These are phyloP conservation scores for Chaenodraco wilsoni DNA, from an alignment of 2,797 vertebrate genomes.

Conservation along the genomic window DNA sequence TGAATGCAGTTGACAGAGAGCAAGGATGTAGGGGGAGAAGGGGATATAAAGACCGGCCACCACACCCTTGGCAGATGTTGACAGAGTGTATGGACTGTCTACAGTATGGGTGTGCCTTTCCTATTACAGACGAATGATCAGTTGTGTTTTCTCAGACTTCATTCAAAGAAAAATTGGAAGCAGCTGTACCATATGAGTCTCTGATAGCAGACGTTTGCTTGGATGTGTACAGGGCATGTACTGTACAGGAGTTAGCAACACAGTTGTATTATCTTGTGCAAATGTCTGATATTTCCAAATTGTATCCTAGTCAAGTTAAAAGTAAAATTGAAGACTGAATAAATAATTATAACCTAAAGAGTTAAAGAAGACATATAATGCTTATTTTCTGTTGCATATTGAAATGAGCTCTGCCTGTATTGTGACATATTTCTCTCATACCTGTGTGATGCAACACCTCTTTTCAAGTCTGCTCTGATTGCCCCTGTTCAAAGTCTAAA, in stretches of 20 bases:
- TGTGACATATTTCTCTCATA: too few relatives aligned
- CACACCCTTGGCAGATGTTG: constrained; percentile 75
- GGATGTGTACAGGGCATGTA: constrained; percentile 48
- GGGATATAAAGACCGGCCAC: constrained; percentile 65
- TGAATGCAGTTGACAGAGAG: constrained; percentile 48
- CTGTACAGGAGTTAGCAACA: constrained; percentile 38
- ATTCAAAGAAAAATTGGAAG: constrained; percentile 79
- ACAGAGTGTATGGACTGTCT: constrained; percentile 64
- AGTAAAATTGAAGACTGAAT: background rate
- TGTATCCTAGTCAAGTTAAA: constrained; percentile 1
- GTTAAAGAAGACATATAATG: too few relatives aligned
- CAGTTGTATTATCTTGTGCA: constrained; percentile 37
- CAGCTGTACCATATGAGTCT: constrained; percentile 74
- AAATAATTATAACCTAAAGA: background rate
- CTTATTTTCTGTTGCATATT: too few relatives aligned
- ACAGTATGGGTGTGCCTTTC: constrained; percentile 67
- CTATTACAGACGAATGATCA: constrained; percentile 75
- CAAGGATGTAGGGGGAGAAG: constrained; percentile 46
- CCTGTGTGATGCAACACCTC: too few relatives aligned
- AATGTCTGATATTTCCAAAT: constrained; percentile 13
- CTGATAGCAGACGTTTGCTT: constrained; percentile 48
- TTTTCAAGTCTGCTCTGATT: too few relatives aligned
- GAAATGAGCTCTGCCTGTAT: too few relatives aligned
- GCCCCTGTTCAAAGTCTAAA: too few relatives aligned
- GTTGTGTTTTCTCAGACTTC: constrained; percentile 77